Evolutionary conservation across 2,113 vertebrate genomes (phyloP).

Genomic region (Bungarus multicinctus): DNA sequence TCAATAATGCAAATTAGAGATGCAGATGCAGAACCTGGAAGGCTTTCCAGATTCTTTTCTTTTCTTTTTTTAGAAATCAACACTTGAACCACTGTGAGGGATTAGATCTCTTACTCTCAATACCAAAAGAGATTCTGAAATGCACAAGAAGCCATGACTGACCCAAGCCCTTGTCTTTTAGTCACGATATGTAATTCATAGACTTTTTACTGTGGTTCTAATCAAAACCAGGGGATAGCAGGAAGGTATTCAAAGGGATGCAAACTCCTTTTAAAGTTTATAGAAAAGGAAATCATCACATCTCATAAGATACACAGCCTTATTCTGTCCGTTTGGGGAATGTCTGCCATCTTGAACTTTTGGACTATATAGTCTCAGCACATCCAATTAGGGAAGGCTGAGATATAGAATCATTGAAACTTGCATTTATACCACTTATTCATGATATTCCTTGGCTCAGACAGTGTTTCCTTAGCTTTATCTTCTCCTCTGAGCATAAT

Average conservation of each 20-base stretch:
- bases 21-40: conserved; percentile 68
- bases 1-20: conserved; percentile 62
- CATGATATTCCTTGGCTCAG: neutral
- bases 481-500: too few species aligned
- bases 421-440: neutral
- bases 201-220: conserved; percentile 2
- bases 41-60: conserved; percentile 62
- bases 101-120: conserved; percentile 48
- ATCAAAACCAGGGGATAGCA: neutral
- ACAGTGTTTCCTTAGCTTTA: neutral
- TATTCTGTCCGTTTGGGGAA: neutral
- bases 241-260: neutral
- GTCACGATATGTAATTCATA: conserved; percentile 28
- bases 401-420: neutral
- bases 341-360: neutral
- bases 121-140: conserved; percentile 45
- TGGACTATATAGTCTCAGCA: neutral
- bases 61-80: conserved; percentile 60
- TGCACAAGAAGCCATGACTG: conserved; percentile 38
- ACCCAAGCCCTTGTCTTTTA: conserved; percentile 35
- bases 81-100: conserved; percentile 48
- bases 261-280: conserved; percentile 5
- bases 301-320: neutral
- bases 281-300: neutral
- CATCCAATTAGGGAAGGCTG: neutral